Conservation (phyloP, 2,888 invertebrate genomes). For the Cyclophora albipunctata region DNA sequence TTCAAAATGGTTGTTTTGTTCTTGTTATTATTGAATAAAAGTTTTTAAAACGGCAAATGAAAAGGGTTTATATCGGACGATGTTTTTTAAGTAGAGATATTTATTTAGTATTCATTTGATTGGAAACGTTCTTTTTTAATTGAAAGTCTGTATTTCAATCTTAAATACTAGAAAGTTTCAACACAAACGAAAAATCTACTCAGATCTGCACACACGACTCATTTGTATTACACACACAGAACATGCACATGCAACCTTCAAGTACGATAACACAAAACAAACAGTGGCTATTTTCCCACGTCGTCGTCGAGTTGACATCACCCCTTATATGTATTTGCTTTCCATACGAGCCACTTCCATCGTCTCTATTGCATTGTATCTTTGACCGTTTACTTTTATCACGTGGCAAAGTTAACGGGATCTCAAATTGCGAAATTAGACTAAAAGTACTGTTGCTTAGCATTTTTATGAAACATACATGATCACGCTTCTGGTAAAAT, state of each 20-base stretch:
- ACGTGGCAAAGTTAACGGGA: slow-evolving; percentile 45
- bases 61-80: too few species aligned
- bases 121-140: too few species aligned
- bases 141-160: too few species aligned
- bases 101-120: too few species aligned
- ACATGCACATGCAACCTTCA: slow-evolving; percentile 5
- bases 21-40: neutral
- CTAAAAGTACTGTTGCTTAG: too few species aligned
- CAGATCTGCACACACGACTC: neutral
- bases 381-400: slow-evolving; percentile 39
- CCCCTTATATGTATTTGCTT: slow-evolving; percentile 16
- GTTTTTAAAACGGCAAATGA: neutral
- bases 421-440: slow-evolving; percentile 14
- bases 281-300: slow-evolving; percentile 11
- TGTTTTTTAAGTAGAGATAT: too few species aligned
- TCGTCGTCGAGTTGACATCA: slow-evolving; percentile 10
- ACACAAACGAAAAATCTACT: too few species aligned
- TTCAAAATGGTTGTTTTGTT: slow-evolving; percentile 1
- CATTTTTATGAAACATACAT: too few species aligned
- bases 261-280: slow-evolving; percentile 14
- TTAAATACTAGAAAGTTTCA: too few species aligned
- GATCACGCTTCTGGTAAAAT: too few species aligned
- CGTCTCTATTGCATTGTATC: slow-evolving; percentile 13
- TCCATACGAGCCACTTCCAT: slow-evolving; percentile 9
- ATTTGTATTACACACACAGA: neutral